These are phyloP conservation scores for Acropternis orthonyx DNA, from an alignment of 2,797 vertebrate genomes.

Conservation along the genomic window DNA sequence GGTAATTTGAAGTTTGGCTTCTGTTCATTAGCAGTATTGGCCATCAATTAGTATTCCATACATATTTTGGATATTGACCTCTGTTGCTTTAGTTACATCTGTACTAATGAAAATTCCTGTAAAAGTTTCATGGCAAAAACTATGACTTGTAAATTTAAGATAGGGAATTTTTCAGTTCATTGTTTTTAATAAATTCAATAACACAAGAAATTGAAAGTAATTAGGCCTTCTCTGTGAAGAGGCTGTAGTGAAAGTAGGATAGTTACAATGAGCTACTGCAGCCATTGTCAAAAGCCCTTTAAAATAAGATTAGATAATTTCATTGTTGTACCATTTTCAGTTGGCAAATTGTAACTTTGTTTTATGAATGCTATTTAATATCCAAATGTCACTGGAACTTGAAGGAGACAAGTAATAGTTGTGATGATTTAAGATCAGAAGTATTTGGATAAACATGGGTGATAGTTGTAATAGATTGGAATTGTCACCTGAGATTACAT, in stretches of 20 bases:
- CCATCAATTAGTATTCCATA: background rate
- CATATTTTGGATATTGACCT: background rate
- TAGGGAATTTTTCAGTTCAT: background rate
- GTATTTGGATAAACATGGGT: conserved; percentile 5
- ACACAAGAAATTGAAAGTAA: conserved; percentile 48
- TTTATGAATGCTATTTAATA: conserved; percentile 37
- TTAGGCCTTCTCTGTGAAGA: background rate
- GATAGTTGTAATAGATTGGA: conserved; percentile 32
- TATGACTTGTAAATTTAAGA: background rate
- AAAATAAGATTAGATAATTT: conserved; percentile 47
- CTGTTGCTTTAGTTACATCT: background rate
- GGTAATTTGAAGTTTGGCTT: background rate
- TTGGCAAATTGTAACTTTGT: conserved; percentile 14
- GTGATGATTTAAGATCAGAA: conserved; percentile 32
- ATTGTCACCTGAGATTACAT: conserved; percentile 37
- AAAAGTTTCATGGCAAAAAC: background rate
- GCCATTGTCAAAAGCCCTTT: conserved; percentile 40
- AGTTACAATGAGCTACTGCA: conserved; percentile 44
- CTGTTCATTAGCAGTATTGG: background rate
- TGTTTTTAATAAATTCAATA: background rate
- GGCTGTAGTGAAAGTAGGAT: background rate
- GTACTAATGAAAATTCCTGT: background rate
- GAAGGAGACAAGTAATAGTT: conserved; percentile 20
- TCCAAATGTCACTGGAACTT: conserved; percentile 24
- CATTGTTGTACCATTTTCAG: conserved; percentile 21